phyloP scores from a whole-genome alignment of 2,113 vertebrate species.

The Pipa parva region DNA sequence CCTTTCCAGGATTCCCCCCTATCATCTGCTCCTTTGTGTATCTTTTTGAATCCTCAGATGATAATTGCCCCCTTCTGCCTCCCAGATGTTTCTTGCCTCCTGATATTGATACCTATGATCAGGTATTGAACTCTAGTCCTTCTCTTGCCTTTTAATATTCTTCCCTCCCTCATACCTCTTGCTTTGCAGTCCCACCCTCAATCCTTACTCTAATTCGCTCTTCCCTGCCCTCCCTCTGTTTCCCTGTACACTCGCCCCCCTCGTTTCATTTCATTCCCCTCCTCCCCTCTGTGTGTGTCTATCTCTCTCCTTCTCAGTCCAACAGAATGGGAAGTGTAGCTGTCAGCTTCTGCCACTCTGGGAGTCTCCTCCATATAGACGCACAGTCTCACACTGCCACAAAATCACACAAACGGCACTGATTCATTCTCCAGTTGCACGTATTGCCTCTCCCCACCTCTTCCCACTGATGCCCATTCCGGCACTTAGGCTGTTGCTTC shows the following conservation, averaged over 20 bases:
- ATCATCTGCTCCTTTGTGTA: background rate
- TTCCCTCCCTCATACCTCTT: constrained; percentile 12
- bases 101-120: background rate
- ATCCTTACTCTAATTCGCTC: constrained; percentile 2
- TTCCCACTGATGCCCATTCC: constrained; percentile 5
- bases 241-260: constrained; percentile 11
- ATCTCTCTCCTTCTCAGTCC: constrained; percentile 20
- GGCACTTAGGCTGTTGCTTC: background rate
- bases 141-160: constrained; percentile 7
- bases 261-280: background rate
- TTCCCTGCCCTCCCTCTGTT: background rate
- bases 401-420: constrained; percentile 3
- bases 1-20: background rate
- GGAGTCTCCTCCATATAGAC: constrained; percentile 14
- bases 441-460: background rate
- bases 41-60: constrained; percentile 12
- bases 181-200: constrained; percentile 19
- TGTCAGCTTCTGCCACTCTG: constrained; percentile 30
- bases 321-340: constrained; percentile 41
- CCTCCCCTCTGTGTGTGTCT: constrained; percentile 3
- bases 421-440: background rate
- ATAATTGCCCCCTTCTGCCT: background rate
- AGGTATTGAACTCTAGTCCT: constrained; percentile 10
- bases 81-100: background rate
- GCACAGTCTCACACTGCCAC: background rate